Evolutionary conservation across 2,888 invertebrate genomes (phyloP), one percentile per base, ranked within the genome.

Genomic region (Entomobrya multifasciata): DNA sequence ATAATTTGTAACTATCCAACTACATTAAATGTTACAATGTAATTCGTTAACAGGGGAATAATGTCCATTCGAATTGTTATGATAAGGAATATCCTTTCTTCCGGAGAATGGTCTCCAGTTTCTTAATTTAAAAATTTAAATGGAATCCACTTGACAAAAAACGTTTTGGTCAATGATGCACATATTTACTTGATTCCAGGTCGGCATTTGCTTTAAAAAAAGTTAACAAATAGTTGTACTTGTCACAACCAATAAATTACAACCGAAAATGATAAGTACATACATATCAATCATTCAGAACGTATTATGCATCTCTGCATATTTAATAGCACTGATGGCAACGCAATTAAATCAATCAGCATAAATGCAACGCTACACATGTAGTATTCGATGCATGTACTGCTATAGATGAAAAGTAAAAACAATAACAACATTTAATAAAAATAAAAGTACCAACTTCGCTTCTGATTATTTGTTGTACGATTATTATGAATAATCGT

Each of bases 241-340:
- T 55, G 55, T 30, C 55, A 13, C 27, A 52, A 47, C 49, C 76
- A 76, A 36, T 13, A 76, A 36, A 55, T n/a, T 17, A 52, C 27
- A 52, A 25, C 15, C 27, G 55, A 25, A 30, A 76, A 25, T 17
- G 17, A 10, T 17, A 67, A 44, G 30, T 17, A 30, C 17, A 1
- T 72, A 13, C 76, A 76, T 55, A 20, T 52, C 76, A 17, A 36
- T 52, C 49, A 30, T 30, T 74, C 74, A 27, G 15, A 55, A 76
- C 25, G 10, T n/a, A 41, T 20, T 67, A 44, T 13, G 11, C n/a
- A n/a, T n/a, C n/a, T n/a, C n/a, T n/a, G n/a, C n/a, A 13, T 67
- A 36, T 55, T 55, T 36, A 30, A 6, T 74, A 11, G 15, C 13
- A 27, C 11, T 60, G 36, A 20, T 1, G 11, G 41, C 41, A 44